A percentile compares a stretch with the other conserved stretches of the same genome.
Conservation (phyloP, 2,113 vertebrate species). For the Laticauda laticaudata region DNA sequence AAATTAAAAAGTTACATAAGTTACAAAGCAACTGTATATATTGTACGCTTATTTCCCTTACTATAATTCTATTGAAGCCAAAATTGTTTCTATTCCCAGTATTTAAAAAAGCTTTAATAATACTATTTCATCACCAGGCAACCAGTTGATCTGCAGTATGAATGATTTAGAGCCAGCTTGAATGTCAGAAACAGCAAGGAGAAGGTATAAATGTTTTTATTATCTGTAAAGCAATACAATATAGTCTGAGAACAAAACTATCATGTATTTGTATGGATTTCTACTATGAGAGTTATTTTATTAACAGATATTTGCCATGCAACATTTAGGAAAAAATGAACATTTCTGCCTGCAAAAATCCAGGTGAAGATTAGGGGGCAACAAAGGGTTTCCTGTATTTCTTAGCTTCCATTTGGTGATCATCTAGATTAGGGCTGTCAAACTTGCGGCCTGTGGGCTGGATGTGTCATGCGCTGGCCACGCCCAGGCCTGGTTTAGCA, state of each 20-base stretch:
- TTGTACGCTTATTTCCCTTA: neutral
- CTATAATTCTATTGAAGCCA: neutral
- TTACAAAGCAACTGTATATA: neutral
- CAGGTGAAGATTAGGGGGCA: neutral
- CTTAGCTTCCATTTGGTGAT: neutral
- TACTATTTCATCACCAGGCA: neutral
- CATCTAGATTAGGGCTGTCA: neutral
- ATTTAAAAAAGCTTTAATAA: neutral
- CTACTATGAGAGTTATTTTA: neutral
- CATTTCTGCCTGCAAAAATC: neutral
- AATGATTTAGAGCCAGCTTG: neutral
- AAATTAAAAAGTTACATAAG: neutral
- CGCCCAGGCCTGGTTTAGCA: too few species aligned
- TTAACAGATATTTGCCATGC: neutral
- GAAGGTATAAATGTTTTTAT: neutral
- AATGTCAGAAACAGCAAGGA: neutral
- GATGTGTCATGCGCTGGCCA: too few species aligned
- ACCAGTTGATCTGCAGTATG: neutral
- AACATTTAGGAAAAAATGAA: neutral
- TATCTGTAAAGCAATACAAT: neutral
- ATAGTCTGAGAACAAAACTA: neutral
- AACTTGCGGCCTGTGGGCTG: too few species aligned
- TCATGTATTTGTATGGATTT: neutral
- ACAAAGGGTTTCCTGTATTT: neutral
- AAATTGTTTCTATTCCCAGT: neutral